Conservation (phyloP, 1,140 invertebrate genomes). For the Brachionus angularis region DNA sequence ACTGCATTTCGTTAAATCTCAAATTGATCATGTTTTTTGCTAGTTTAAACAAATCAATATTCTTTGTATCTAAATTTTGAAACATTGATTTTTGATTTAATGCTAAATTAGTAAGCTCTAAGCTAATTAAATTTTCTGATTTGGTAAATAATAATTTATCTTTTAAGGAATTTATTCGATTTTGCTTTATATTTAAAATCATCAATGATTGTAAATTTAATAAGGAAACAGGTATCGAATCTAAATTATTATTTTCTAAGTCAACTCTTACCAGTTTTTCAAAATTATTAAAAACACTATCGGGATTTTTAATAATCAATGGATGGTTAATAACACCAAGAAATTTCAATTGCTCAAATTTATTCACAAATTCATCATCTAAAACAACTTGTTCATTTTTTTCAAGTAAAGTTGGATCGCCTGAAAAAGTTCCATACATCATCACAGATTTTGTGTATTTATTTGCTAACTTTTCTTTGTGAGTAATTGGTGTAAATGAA, state of each 20-base stretch:
- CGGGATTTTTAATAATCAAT: neutral
- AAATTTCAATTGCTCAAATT: neutral
- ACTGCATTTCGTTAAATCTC: neutral
- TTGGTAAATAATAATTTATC: neutral
- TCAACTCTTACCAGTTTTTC: neutral
- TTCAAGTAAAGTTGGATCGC: neutral
- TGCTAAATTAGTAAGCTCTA: conserved; percentile 2
- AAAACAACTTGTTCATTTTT: neutral
- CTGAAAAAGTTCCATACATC: neutral
- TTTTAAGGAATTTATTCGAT: neutral
- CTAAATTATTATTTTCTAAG: conserved; percentile 7
- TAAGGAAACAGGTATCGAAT: neutral
- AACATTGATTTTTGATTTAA: neutral
- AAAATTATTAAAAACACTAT: neutral
- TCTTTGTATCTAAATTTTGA: too few species aligned
- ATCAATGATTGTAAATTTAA: neutral
- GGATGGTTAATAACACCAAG: neutral
- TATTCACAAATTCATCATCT: neutral
- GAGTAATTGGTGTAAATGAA: neutral
- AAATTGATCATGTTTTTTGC: neutral
- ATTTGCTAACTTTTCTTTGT: neutral
- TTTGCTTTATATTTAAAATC: neutral
- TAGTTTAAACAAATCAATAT: too few species aligned
- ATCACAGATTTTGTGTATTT: neutral
- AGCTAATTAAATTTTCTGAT: conserved; percentile 7